Base-by-base conservation (phyloP, 2,888 invertebrate genomes). In the Erebia aethiops region DNA sequence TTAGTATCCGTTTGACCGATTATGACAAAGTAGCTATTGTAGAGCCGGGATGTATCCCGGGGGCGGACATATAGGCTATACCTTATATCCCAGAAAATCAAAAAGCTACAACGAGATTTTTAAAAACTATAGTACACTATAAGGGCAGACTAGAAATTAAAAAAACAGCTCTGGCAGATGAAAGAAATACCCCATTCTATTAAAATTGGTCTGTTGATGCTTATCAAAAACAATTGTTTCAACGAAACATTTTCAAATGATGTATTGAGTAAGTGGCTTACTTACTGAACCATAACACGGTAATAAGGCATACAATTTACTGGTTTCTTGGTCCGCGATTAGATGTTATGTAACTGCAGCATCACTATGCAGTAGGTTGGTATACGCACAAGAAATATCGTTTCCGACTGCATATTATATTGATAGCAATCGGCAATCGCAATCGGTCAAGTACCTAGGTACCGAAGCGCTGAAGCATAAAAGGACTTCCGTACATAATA, bases 381-480 rank as follows among this genome's bases (percentile, higher is more conserved):
- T 18, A 43, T 57, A 41, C 56, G 56, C 46, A 56, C 56, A 66
- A 56, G 56, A 57, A 56, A 66, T n/a, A 66, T 56, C n/a, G 56
- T 41, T 66, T 66, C 66, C 66, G 54, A 43, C 66, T 66, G 43
- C 21, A 66, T 54, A 63, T 52, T 64, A 35, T 65, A 43, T 56
- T 65, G 43, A 66, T 56, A 66, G n/a, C 41, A 41, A 64, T 64
- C 51, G 65, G n/a, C 41, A 41, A 64, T 64, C 51, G 65, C 21
- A 66, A 62, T 56, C 65, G 56, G 56, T 66, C 56, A 54, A 56
- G 41, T 21, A 66, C 56, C 26, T 46, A 54, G 46, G 41, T 21
- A 66, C 56, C 26, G 66, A 66, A 56, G 66, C 66, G 56, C 43
- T 66, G 66, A 66, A 43, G 56, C 66, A 41, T 66, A 46, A 66